These are phyloP conservation scores for Papilio dardanus DNA, from an alignment of 1,140 invertebrate species.

Conservation along the genomic window DNA sequence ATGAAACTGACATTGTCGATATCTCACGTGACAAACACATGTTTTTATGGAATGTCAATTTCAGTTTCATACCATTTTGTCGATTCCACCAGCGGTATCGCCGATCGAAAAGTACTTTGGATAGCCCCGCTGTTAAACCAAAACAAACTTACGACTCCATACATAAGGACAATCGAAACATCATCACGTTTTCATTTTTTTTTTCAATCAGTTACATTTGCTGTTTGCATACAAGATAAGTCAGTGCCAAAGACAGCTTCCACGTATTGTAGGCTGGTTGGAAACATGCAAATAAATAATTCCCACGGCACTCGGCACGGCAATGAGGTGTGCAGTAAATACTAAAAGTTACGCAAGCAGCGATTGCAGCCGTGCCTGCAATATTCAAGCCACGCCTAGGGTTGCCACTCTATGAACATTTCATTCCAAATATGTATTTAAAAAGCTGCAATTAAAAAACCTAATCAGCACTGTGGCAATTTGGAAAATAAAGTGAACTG, in stretches of 20 bases:
- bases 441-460: too few relatives aligned
- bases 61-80: too few relatives aligned
- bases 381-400: conserved; percentile 23
- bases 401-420: too few relatives aligned
- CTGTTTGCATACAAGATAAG: conserved; percentile 30
- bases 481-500: too few relatives aligned
- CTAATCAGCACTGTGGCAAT: too few relatives aligned
- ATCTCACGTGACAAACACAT: too few relatives aligned
- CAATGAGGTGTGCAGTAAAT: conserved; percentile 39
- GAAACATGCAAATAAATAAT: conserved; percentile 39
- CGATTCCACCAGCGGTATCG: too few relatives aligned
- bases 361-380: conserved; percentile 35
- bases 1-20: too few relatives aligned
- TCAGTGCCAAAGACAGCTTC: conserved; percentile 29
- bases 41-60: too few relatives aligned
- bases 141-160: background rate
- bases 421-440: background rate
- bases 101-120: too few relatives aligned
- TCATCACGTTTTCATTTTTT: background rate
- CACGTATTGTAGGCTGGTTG: conserved; percentile 32
- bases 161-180: background rate
- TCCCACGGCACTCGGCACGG: conserved; percentile 33
- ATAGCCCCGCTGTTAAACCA: background rate
- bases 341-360: conserved; percentile 38
- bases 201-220: background rate